Evolutionary conservation across 1,140 invertebrate genomes (phyloP), one percentile per base, ranked within the genome.

Genomic region (Lordiphosa stackelbergi): DNA sequence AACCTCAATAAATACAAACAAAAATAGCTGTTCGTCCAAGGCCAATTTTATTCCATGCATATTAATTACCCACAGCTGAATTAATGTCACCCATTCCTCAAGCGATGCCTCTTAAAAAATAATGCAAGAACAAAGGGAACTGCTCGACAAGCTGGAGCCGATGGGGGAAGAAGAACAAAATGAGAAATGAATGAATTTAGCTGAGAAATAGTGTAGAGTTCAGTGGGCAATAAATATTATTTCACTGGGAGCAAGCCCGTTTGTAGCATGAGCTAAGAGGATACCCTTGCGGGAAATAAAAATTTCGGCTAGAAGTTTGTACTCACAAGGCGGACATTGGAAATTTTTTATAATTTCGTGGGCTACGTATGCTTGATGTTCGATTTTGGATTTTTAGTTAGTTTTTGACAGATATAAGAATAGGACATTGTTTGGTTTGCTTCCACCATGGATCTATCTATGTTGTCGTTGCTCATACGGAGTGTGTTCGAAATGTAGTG

Each of bases 1-100:
- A 70, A 70, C 66, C 69, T 69, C 56, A 69, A 70, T 69, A 70
- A 70, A 70, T 38, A 69, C 31, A 41, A 63, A 12, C 38, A 52
- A 62, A 68, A 68, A 62, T 41, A 22, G 56, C 16, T 37, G 28
- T n/a, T 45, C 22, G n/a, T 7, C n/a, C 31, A 7, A 12, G 28
- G 42, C 28, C 28, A 28, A 47, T 52, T 57, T 52, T 53, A 40
- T 24, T 61, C 37, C 8, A 12, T 8, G 13, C 48, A 37, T 37
- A 24, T 38, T 24, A 51, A 22, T 51, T 13, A 42, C 11, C 24
- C 48, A 45, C 38, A 42, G 36, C 36, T 31, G 40, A 69, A 69
- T 69, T 54, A 69, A 55, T 61, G 65, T 40, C 38, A 0, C 7
- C 11, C 51, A 69, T 69, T 68, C 34, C 38, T 54, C 66, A 69